Evolutionary conservation across 2,797 vertebrate species (phyloP), one percentile per base, ranked within the genome.

Genomic region (Enteromius thamalakanensis): DNA sequence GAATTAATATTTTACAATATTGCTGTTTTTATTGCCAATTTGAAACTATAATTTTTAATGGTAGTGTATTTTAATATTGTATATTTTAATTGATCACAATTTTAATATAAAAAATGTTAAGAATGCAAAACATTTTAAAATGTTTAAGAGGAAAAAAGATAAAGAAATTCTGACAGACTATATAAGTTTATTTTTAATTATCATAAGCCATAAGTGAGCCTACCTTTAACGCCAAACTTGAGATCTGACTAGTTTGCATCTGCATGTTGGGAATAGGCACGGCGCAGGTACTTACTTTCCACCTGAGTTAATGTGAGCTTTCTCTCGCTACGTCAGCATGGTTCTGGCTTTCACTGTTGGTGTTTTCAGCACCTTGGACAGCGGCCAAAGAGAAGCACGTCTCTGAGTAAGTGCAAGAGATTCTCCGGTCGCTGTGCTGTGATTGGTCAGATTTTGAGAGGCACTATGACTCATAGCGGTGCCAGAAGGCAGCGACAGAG

Each of bases 321-420:
- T 76, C 29, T 64, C 21, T 40, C 3, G 55, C 14, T 67, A 68
- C 4, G 62, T 76, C 80, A 82, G 68, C 60, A 29, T 82, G 40
- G 53, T 72, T 62, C 68, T 62, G 68, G n/a, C 68, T 72, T 72
- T 72, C 68, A 58, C 26, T 7, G 12, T 19, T 49, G 0, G 7
- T 74, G 58, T 45, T 82, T 75, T 82, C 80, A 82, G 80, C 71
- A 82, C 80, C 71, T 19, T 76, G 80, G 80, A 82, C 60, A 82
- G 80, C 62, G 7, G 62, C 80, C 80, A 82, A 76, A 67, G 60
- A 55, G 29, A 29, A 53, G 32, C 70, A 37, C 9, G 26, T n/a
- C 51, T 3, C 17, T 58, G 79, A 71, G 26, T 9, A 81, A 72
- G 58, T 40, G 69, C 15, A 21, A 65, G 71, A 65, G 71, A 40